Base-by-base conservation (phyloP, 2,888 invertebrate genomes). In the Hyalella azteca region DNA sequence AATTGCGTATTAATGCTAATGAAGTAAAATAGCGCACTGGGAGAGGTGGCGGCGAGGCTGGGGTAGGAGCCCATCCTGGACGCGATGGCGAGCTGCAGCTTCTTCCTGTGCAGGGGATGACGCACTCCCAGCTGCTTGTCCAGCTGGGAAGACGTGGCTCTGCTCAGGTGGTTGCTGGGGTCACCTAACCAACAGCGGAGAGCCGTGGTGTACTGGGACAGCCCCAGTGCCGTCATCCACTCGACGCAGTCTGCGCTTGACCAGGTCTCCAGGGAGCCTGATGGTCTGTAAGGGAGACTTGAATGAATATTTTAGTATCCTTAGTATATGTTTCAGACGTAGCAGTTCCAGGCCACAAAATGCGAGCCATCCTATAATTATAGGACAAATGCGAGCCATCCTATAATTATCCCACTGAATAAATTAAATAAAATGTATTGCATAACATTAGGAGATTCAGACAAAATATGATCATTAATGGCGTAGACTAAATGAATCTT, bases 71-170 rank as follows among this genome's bases (percentile, higher is more conserved):
- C 79, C 45, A 84, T 11, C 66, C 81, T 77, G 22, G 89, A 88
- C 82, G 89, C 88, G 73, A 91, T 85, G 13, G 91, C 90, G 81
- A 97, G 89, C 73, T 93, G 90, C 45, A 99, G 91, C 88, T 98
- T 98, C 90, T 98, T 98, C 84, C 94, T 91, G 87, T 98, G 98
- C 86, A 98, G 89, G 0, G 92, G 90, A 87, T 95, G 93, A 88
- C 88, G 78, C 54, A 95, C 91, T 78, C 91, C 93, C 13, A 96
- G 89, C 87, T 95, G 95, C 86, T 96, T 96, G 88, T 99, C 98
- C 50, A 98, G 91, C 85, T 96, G 94, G 85, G 91, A 90, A 7
- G 92, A 91, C 0, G 94, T 91, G 75, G 75, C 75, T 45, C 75
- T 75, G 75, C 75, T 91, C 49, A 99, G 89, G 84, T 95, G 93